phyloP scores from a whole-genome alignment of 2,113 vertebrate species.

The Cephalopholis sonnerati region DNA sequence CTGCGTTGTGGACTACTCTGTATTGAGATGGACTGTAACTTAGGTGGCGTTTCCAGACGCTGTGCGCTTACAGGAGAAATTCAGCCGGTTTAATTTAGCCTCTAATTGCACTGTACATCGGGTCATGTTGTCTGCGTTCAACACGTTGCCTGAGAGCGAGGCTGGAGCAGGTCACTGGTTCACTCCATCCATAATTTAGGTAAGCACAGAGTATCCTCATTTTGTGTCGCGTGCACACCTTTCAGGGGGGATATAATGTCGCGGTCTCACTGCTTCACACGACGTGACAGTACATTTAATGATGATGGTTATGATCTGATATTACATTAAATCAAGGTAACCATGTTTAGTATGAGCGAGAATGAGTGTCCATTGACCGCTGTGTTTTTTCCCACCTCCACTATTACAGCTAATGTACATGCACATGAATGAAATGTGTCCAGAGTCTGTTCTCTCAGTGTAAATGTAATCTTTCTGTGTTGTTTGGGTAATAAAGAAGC shows the following conservation, averaged over 20 bases:
- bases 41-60: slow-evolving; percentile 34
- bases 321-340: neutral
- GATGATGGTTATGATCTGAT: neutral
- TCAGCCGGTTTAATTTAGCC: slow-evolving; percentile 1
- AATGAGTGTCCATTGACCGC: neutral
- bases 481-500: slow-evolving; percentile 44
- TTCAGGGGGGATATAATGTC: neutral
- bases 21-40: slow-evolving; percentile 58
- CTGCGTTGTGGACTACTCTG: slow-evolving; percentile 33
- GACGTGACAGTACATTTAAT: neutral
- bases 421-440: neutral
- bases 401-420: neutral
- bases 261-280: neutral
- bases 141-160: slow-evolving; percentile 80
- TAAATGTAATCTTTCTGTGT: slow-evolving; percentile 17
- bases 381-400: neutral
- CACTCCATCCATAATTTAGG: slow-evolving; percentile 66
- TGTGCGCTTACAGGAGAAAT: neutral
- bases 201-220: slow-evolving; percentile 61
- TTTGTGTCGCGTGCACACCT: slow-evolving; percentile 17
- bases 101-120: neutral
- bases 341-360: neutral
- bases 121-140: slow-evolving; percentile 72
- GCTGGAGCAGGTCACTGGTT: slow-evolving; percentile 71
- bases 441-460: neutral